A percentile compares a stretch with the other conserved stretches of the same genome.
Evolutionary conservation across 2,888 invertebrate species (phyloP).

Genomic region (Chloromyia formosa): DNA sequence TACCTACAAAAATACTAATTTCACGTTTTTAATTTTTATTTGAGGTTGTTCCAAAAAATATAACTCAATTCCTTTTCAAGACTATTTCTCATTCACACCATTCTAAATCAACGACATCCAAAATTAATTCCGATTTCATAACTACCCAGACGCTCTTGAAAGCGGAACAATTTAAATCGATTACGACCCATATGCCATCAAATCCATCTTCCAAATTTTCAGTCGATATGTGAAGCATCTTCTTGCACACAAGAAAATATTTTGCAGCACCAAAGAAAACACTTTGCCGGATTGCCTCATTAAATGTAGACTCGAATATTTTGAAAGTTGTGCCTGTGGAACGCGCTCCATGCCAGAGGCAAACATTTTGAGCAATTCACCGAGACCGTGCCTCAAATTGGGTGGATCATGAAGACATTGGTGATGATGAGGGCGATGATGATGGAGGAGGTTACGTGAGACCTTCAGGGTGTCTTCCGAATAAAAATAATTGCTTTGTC

Average conservation of each 20-base stretch:
- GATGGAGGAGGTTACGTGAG: constrained; percentile 5
- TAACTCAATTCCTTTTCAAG: too few species aligned
- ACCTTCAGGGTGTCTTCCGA: constrained; percentile 34
- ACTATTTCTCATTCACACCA: too few species aligned
- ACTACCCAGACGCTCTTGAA: constrained; percentile 11
- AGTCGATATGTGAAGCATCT: not conserved
- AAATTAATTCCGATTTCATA: constrained; percentile 8
- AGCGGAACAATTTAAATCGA: constrained; percentile 36
- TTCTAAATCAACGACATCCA: too few species aligned
- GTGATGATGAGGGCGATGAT: constrained; percentile 15
- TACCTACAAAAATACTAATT: too few species aligned
- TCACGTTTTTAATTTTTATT: too few species aligned
- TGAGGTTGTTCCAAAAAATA: too few species aligned
- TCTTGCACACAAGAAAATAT: not conserved
- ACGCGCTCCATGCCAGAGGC: constrained; percentile 10
- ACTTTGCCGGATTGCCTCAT: not conserved
- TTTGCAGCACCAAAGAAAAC: not conserved
- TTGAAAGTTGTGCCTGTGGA: not conserved
- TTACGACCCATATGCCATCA: constrained; percentile 2
- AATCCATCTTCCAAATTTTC: constrained; percentile 21
- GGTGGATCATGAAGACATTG: constrained; percentile 31
- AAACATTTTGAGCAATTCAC: constrained; percentile 9
- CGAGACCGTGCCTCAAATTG: constrained; percentile 41
- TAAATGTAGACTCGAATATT: constrained; percentile 19
- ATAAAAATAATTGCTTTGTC: constrained; percentile 31